Percentiles rank a stretch among this genome's conserved stretches.
Evolutionary conservation across 2,888 invertebrate genomes (phyloP).

Genomic region (Trissolcus japonicus): DNA sequence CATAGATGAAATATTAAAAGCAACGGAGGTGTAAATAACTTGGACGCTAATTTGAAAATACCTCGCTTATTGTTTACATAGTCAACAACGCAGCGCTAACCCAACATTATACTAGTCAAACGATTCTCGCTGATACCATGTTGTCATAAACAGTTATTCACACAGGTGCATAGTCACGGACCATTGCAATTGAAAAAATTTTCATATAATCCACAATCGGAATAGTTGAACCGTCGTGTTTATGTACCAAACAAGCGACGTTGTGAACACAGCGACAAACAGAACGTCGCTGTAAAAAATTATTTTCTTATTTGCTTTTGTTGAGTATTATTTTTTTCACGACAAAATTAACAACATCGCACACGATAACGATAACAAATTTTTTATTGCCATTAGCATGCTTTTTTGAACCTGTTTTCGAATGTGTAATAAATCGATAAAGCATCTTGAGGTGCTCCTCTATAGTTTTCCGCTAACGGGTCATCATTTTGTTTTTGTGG

Average conservation of each 20-base stretch:
- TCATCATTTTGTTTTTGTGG: not conserved
- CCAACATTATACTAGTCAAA: conserved; percentile 30
- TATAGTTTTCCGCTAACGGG: not conserved
- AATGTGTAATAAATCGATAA: no score
- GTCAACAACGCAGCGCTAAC: conserved; percentile 26
- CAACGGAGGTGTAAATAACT: no score
- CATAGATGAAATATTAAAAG: no score
- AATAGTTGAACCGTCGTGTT: not conserved
- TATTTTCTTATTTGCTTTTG: no score
- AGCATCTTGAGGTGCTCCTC: no score
- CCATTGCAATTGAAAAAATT: conserved; percentile 15
- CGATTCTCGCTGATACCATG: conserved; percentile 28
- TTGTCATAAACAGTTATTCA: conserved; percentile 5
- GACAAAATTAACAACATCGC: no score
- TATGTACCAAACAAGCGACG: not conserved
- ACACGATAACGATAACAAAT: no score
- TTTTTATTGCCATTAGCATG: no score
- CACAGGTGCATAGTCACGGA: conserved; percentile 15
- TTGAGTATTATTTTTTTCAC: no score
- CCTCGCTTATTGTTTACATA: conserved; percentile 30
- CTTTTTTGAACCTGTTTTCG: no score
- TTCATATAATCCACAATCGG: not conserved
- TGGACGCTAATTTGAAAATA: not conserved
- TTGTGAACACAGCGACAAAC: no score
- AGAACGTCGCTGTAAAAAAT: no score